A percentile compares a stretch with the other conserved stretches of the same genome.
phyloP scores from a whole-genome alignment of 2,888 invertebrate genomes.

The Limenitis camilla region DNA sequence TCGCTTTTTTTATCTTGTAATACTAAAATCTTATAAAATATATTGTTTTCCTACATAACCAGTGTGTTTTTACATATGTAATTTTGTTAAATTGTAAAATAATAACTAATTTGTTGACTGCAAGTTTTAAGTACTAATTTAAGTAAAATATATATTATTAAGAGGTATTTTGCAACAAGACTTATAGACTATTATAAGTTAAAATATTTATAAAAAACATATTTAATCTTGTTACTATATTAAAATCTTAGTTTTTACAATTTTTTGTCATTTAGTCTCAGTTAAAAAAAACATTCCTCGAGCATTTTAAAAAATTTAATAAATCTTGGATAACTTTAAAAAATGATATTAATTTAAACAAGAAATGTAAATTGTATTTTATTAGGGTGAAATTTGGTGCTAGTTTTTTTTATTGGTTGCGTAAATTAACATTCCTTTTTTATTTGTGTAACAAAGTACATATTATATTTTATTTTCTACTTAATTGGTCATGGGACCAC shows the following conservation, averaged over 20 bases:
- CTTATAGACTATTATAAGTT: slow-evolving; percentile 3
- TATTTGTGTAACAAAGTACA: slow-evolving; percentile 2
- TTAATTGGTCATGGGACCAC: slow-evolving; percentile 19
- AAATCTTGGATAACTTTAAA: too few relatives aligned
- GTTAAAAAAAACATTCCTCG: slow-evolving; percentile 5
- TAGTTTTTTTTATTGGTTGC: slow-evolving; percentile 15
- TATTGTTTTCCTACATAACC: too few relatives aligned
- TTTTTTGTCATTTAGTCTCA: not conserved
- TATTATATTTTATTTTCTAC: slow-evolving; percentile 1
- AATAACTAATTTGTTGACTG: not conserved
- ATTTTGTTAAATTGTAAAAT: not conserved
- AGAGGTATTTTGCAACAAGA: slow-evolving; percentile 3
- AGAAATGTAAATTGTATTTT: too few relatives aligned
- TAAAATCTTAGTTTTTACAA: not conserved
- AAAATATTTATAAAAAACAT: not conserved
- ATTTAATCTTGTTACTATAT: slow-evolving; percentile 3
- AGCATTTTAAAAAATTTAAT: not conserved
- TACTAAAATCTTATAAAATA: too few relatives aligned
- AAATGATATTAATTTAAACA: too few relatives aligned
- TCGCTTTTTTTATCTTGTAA: too few relatives aligned
- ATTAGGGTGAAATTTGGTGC: slow-evolving; percentile 18
- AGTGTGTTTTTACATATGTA: not conserved
- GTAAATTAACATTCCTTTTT: slow-evolving; percentile 10
- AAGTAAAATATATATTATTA: not conserved
- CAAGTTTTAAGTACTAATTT: not conserved